phyloP scores from a whole-genome alignment of 1,140 invertebrate species.

The Psilanteris sp. region DNA sequence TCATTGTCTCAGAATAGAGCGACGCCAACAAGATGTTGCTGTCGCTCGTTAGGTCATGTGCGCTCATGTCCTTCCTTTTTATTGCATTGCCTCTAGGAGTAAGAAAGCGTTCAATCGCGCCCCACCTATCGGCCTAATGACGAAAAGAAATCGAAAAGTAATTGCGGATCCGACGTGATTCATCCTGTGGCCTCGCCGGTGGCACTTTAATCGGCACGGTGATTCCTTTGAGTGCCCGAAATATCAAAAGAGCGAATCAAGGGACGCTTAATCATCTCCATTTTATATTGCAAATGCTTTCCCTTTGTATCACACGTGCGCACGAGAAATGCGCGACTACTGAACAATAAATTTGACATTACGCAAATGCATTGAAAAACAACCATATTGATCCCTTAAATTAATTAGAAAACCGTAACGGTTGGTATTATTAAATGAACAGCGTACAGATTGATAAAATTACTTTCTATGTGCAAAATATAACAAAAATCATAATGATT shows the following conservation, averaged over 20 bases:
- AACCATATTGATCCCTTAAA: too few species aligned
- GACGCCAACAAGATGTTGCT: conserved; percentile 73
- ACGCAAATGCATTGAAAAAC: conserved; percentile 22
- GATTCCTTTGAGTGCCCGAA: conserved; percentile 53
- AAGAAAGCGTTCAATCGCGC: conserved; percentile 43
- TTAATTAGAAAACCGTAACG: too few species aligned
- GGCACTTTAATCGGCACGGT: conserved; percentile 54
- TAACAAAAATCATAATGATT: too few species aligned
- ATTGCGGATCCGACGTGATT: conserved; percentile 39
- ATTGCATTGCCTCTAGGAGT: conserved; percentile 16
- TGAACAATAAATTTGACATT: conserved; percentile 36
- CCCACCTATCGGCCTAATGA: conserved; percentile 51
- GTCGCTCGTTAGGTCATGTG: conserved; percentile 68
- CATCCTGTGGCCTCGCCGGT: conserved; percentile 39
- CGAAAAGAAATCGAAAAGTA: conserved; percentile 62
- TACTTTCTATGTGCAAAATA: too few species aligned
- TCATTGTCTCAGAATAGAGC: conserved; percentile 74
- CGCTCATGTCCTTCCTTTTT: conserved; percentile 43
- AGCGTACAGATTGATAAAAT: too few species aligned
- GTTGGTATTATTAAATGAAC: too few species aligned
- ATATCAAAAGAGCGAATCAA: conserved; percentile 54
- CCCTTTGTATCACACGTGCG: conserved; percentile 43
- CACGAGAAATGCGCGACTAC: conserved; percentile 41
- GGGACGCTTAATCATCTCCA: conserved; percentile 52
- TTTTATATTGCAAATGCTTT: conserved; percentile 34